Conservation (phyloP, 2,888 invertebrate genomes). For the Cephonodes hylas region DNA sequence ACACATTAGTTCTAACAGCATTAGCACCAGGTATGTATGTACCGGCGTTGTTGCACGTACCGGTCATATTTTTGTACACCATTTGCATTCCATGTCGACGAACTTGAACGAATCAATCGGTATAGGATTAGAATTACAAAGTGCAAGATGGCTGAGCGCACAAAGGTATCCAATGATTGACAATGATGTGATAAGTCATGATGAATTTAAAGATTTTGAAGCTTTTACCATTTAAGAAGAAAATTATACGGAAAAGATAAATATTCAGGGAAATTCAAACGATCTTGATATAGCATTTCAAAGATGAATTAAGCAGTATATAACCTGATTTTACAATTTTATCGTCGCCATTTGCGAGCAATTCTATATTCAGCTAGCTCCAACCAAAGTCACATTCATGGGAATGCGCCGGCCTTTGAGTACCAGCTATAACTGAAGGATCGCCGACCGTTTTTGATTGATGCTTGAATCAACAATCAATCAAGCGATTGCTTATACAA, state of each 20-base stretch:
- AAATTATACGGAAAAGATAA: too few species aligned
- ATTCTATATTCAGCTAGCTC: background rate
- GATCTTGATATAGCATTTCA: too few species aligned
- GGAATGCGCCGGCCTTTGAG: background rate
- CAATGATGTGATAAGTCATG: background rate
- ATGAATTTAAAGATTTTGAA: background rate
- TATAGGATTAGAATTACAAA: background rate
- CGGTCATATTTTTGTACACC: background rate
- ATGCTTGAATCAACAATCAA: conserved; percentile 3
- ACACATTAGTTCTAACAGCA: too few species aligned
- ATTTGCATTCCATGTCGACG: background rate
- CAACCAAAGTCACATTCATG: background rate
- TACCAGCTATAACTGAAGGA: background rate
- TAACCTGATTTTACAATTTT: too few species aligned
- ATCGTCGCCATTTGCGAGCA: background rate
- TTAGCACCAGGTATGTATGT: background rate
- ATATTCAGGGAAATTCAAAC: too few species aligned
- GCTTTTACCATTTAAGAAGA: too few species aligned
- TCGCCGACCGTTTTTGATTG: background rate
- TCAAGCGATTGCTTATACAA: background rate
- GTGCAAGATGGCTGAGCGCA: background rate
- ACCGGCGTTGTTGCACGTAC: background rate
- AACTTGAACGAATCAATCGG: background rate
- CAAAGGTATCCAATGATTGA: background rate
- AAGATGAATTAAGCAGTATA: too few species aligned